A percentile compares a stretch with the other conserved stretches of the same genome.
phyloP scores from a whole-genome alignment of 2,888 invertebrate genomes.

The Hofmannophila pseudospretella region DNA sequence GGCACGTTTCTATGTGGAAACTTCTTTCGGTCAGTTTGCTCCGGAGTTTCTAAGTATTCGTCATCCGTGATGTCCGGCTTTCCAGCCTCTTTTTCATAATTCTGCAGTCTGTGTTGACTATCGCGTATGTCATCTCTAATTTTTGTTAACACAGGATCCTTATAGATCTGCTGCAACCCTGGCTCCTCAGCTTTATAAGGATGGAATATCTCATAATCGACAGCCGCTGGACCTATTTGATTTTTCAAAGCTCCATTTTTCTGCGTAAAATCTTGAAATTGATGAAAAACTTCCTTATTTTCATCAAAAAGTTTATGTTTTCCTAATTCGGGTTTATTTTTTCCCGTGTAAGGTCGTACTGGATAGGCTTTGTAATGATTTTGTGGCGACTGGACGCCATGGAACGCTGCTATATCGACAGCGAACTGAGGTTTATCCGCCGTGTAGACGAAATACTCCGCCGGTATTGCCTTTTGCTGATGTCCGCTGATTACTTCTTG shows the following conservation, averaged over 20 bases:
- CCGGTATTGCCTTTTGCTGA: constrained; percentile 33
- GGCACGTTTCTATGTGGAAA: constrained; percentile 54
- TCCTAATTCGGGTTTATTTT: constrained; percentile 44
- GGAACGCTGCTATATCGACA: constrained; percentile 52
- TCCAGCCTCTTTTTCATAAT: constrained; percentile 55
- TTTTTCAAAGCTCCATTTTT: constrained; percentile 25
- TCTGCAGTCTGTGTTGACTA: constrained; percentile 45
- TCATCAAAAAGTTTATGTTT: constrained; percentile 47
- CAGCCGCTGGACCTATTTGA: constrained; percentile 38
- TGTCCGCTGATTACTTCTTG: neutral
- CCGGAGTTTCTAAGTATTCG: constrained; percentile 57
- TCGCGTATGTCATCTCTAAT: constrained; percentile 50
- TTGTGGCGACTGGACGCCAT: constrained; percentile 56
- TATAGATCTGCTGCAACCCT: constrained; percentile 50
- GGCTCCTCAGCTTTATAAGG: constrained; percentile 63
- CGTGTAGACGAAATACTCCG: constrained; percentile 59
- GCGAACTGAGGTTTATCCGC: constrained; percentile 65
- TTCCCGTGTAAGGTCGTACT: constrained; percentile 45
- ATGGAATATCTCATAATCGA: constrained; percentile 60
- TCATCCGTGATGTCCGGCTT: constrained; percentile 44
- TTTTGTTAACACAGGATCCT: constrained; percentile 54
- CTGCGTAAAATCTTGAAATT: constrained; percentile 45
- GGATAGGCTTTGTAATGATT: constrained; percentile 52
- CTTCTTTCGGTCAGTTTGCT: constrained; percentile 52
- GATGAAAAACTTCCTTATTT: constrained; percentile 32